Base-by-base conservation (phyloP, 2,113 vertebrate genomes). In the Perccottus glenii region DNA sequence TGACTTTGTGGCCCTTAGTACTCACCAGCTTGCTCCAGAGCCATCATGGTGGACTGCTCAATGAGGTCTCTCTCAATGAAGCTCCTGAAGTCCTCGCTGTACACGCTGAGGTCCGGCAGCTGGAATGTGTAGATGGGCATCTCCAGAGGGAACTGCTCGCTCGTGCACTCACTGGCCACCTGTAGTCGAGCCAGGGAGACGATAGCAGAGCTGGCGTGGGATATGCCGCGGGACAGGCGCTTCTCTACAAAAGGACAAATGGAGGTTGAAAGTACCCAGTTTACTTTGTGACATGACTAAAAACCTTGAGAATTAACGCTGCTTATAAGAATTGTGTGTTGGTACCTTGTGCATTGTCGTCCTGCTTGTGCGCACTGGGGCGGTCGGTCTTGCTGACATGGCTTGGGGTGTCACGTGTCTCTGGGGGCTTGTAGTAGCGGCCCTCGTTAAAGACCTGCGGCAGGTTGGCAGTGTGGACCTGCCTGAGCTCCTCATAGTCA, bases 51-150 rank as follows among this genome's bases (percentile, higher is more conserved):
- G 33, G 97, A 96, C 87, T 98, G 96, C 83, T 99, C 98, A 3
- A 99, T 99, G 62, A 99, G 89, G 88, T 99, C 98, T 0, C 96
- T 91, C 84, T 99, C 97, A 10, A 99, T 95, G 88, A 99, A 99
- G 88, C 93, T 96, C 84, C 98, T 84, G 87, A 98, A 99, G 80
- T 99, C 98, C 88, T 99, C 98, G 0, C 98, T 99, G 92, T 99
- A 99, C 67, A 98, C 95, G 0, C 96, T 99, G 72, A 99, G 95
- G 89, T 99, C 98, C 1, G 97, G 98, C 44, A 99, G 92, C 73
- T 99, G 97, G 94, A 99, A 99, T 77, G 98, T 99, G 89, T 97
- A 99, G 92, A 99, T 96, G 69, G 98, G 98, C 97, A 98, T 97
- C 89, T 99, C 98, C 78, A 98, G 87, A 27, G 97, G 97, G 70